Evolutionary conservation across 1,140 invertebrate genomes (phyloP), one percentile per base, ranked within the genome.

Genomic region (Mamestra configurata): DNA sequence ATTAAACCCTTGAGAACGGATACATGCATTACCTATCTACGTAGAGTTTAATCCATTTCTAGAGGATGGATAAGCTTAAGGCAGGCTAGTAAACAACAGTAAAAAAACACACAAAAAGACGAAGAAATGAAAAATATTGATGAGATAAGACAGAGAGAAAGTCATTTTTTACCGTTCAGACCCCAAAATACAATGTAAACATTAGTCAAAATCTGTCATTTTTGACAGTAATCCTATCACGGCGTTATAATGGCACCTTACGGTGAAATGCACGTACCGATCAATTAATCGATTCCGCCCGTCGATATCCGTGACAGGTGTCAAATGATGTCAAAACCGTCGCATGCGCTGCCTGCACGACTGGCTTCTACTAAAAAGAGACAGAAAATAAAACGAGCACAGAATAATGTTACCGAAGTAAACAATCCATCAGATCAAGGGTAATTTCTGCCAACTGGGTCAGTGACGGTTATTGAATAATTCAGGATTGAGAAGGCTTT

Each of bases 281-380:
- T 70, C 66, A 70, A 70, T 70, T 46, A 70, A 70, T 46, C 31
- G 61, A 66, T 40, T 66, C 61, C 61, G 18, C 35, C 31, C 31
- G 35, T 40, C 61, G 35, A 70, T 27, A 70, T 70, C 37, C 66
- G 66, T 70, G 40, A 46, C 66, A 70, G 66, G 40, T 70, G 66
- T 70, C 66, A 70, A 70, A 70, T 27, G 61, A 40, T 66, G 61
- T 66, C 61, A 66, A 70, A 70, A 70, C 22, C 20, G 20, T 70
- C 40, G 40, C 40, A 46, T 20, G 40, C 37, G 22, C 55, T 59
- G 22, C 24, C 24, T 27, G 27, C 61, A 66, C 61, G 35, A 66
- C 61, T 43, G 27, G 61, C 40, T 18, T 66, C 35, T 20, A n/a
- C 18, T 66, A 40, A 40, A 37, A 66, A 40, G n/a, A 40, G 35